Conservation (phyloP, 2,113 vertebrate genomes). For the Hydrolagus affinis region DNA sequence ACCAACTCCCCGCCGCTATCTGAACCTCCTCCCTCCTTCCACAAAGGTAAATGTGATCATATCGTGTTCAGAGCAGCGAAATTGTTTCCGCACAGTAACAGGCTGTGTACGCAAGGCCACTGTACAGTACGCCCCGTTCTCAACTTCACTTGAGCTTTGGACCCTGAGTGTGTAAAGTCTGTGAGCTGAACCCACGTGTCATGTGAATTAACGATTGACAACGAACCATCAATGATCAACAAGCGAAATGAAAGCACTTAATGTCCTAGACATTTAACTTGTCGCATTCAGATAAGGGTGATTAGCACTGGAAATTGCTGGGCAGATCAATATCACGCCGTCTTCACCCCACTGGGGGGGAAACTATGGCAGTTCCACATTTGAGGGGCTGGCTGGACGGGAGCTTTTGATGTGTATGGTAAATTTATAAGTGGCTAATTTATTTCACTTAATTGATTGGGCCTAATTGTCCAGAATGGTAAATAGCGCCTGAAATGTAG, state of each 20-base stretch:
- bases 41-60: too few species aligned
- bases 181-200: too few species aligned
- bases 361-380: neutral
- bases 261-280: neutral
- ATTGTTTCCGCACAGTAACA: too few species aligned
- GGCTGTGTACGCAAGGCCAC: too few species aligned
- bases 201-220: too few species aligned
- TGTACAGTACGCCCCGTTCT: neutral
- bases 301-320: neutral
- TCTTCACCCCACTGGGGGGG: neutral
- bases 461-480: neutral
- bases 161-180: neutral
- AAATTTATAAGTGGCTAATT: neutral
- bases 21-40: too few species aligned
- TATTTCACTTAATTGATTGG: conserved; percentile 3
- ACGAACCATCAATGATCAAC: neutral
- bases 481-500: neutral
- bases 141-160: neutral
- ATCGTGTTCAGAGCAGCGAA: too few species aligned
- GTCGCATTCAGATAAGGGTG: neutral
- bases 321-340: neutral
- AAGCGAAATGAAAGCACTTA: neutral
- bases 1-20: too few species aligned
- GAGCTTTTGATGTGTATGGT: neutral
- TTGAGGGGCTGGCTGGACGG: neutral